Base-by-base conservation (phyloP, 2,888 invertebrate genomes). In the Acleris holmiana region DNA sequence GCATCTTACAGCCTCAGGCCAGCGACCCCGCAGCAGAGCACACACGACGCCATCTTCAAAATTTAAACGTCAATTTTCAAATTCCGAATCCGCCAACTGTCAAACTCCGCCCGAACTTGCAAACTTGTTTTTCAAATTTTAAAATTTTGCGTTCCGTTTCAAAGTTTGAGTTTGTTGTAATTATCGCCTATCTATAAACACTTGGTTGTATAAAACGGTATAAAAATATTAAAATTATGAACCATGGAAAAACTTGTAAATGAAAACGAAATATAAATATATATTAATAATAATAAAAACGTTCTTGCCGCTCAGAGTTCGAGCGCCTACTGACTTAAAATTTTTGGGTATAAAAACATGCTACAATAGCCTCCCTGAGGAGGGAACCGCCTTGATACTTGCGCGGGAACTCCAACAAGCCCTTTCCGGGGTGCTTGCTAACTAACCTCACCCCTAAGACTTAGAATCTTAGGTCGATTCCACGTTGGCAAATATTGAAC, bases 341-440 rank as follows among this genome's bases (percentile, higher is more conserved):
- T 92, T 92, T 92, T 92, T 92, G 91, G 92, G 92, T 86, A 92
- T 92, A 92, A 92, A 92, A 92, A 92, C 92, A 92, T 89, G 91
- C 91, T 92, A 92, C 92, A 91, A 92, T 92, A 86, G 91, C 89
- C 91, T 88, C 84, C 88, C 80, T 69, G 66, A 71, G 85, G 91
- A 82, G 35, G 68, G 73, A 70, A 17, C 69, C 64, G 69, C 84
- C 88, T 91, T 91, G 91, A 80, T 91, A 80, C 90, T 91, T 79
- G 78, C 73, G 67, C 73, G 67, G 73, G 58, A 54, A 55, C 61
- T 48, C 44, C 51, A 23, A n/a, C 18, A 46, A 44, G 49, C 60
- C 35, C 46, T 65, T 65, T 55, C 65, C 59, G 65, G 65, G 59
- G 25, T 55, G 17, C 23, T 10, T 17, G 2, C 55, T n/a, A 29